Evolutionary conservation across 2,888 invertebrate genomes (phyloP), one percentile per base, ranked within the genome.

Genomic region (Latheticus oryzae): DNA sequence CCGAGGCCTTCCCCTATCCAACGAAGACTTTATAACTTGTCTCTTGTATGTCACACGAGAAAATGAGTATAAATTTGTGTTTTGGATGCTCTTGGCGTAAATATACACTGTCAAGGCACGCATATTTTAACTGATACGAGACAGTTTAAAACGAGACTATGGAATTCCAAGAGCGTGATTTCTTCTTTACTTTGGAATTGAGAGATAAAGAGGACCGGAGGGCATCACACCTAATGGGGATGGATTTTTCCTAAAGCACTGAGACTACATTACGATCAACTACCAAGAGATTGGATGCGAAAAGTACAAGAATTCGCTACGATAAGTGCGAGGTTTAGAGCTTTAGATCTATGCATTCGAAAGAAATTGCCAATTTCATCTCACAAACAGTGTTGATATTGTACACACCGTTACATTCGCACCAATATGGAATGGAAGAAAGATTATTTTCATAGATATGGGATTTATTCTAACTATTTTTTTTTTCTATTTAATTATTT

Each of bases 321-420:
- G n/a, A n/a, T n/a, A n/a, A 28, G 28, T 12, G 28, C 28, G 12
- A 9, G 11, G 28, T 28, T 9, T 12, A 28, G 28, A 9, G 28
- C 9, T 9, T 58, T 53, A 63, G 63, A 66, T 68, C 64, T 62
- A 58, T 52, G 67, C 61, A 72, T 72, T 70, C 66, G 68, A 54
- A 63, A 59, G 65, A 73, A 74, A 74, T 73, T 74, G 74, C 61
- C 72, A 73, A 74, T 74, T 74, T 71, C 72, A 67, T 70, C 69
- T 68, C 65, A 71, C 73, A 73, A 72, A 73, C 72, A 74, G 72
- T 69, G 70, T 71, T 71, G 72, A 72, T 74, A 72, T 68, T 71
- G 68, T 68, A 62, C 64, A 71, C 64, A 65, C 65, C 65, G 63
- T 64, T 64, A 65, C 64, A 62, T 66, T 63, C 47, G 58, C 58